Evolutionary conservation across 2,888 invertebrate species (phyloP).

Genomic region (Nysson spinosus): DNA sequence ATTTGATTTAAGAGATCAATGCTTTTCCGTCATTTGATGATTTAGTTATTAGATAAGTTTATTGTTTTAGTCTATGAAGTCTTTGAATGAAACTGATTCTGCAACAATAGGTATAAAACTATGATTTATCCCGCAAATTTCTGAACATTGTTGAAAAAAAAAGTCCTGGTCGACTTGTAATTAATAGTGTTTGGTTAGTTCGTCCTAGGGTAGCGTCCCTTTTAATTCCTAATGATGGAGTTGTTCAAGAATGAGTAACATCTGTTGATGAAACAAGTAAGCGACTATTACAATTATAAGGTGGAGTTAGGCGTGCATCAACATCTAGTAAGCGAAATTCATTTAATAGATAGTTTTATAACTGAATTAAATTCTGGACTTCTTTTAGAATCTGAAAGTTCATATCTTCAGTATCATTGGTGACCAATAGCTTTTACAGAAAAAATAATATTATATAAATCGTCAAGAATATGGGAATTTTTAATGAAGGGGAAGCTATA

Average conservation of each 20-base stretch:
- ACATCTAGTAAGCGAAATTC: constrained; percentile 42
- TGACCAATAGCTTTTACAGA: constrained; percentile 83
- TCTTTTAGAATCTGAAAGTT: constrained; percentile 83
- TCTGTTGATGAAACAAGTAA: constrained; percentile 81
- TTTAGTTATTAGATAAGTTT: constrained; percentile 81
- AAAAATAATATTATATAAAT: constrained; percentile 79
- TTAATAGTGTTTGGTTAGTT: constrained; percentile 81
- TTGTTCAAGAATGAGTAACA: constrained; percentile 84
- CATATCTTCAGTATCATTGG: constrained; percentile 84
- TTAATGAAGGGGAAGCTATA: constrained; percentile 82
- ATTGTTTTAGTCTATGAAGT: constrained; percentile 77
- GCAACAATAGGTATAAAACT: constrained; percentile 88
- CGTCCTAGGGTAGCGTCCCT: constrained; percentile 83
- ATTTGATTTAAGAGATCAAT: constrained; percentile 84
- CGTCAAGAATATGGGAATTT: constrained; percentile 82
- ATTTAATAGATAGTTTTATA: constrained; percentile 10
- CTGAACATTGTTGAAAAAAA: constrained; percentile 88
- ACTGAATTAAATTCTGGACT: constrained; percentile 80
- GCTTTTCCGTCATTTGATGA: constrained; percentile 83
- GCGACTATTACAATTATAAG: constrained; percentile 30
- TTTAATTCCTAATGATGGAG: constrained; percentile 82
- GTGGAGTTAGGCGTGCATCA: constrained; percentile 54
- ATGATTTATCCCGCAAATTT: constrained; percentile 90
- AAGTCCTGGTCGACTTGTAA: constrained; percentile 81
- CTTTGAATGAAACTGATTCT: too few species aligned